phyloP scores from a whole-genome alignment of 2,113 vertebrate genomes.

The Sander vitreus region DNA sequence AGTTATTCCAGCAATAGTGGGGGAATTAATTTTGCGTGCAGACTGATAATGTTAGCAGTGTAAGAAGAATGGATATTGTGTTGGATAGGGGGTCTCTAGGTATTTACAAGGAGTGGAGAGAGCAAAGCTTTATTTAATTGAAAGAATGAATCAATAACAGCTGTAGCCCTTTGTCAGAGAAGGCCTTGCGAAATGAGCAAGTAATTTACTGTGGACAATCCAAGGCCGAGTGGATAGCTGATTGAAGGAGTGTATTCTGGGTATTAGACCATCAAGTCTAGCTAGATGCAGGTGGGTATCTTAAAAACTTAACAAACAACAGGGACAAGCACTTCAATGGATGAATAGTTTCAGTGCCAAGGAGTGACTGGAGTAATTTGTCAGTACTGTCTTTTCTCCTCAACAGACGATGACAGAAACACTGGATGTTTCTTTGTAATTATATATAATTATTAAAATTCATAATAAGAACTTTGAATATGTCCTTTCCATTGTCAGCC shows the following conservation, averaged over 20 bases:
- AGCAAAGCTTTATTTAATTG: slow-evolving; percentile 88
- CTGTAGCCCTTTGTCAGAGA: slow-evolving; percentile 81
- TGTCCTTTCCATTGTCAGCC: neutral
- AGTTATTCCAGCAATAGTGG: slow-evolving; percentile 86
- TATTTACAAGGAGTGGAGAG: slow-evolving; percentile 83
- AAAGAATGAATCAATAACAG: slow-evolving; percentile 87
- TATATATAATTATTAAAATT: no score
- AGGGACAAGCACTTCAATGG: slow-evolving; percentile 26
- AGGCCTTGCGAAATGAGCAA: slow-evolving; percentile 83
- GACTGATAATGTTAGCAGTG: slow-evolving; percentile 84
- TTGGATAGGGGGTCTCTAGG: slow-evolving; percentile 87
- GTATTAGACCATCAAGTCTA: slow-evolving; percentile 49
- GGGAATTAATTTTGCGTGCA: slow-evolving; percentile 87
- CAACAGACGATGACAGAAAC: slow-evolving; percentile 9
- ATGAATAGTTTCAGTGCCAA: slow-evolving; percentile 9
- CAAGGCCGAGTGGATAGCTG: slow-evolving; percentile 59
- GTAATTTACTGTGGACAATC: slow-evolving; percentile 82
- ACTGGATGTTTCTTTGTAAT: slow-evolving; percentile 13
- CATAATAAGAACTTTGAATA: neutral
- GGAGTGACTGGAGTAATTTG: slow-evolving; percentile 2
- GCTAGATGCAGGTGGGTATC: slow-evolving; percentile 44
- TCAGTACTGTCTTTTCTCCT: slow-evolving; percentile 11
- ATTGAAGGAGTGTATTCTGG: slow-evolving; percentile 62
- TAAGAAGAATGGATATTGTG: slow-evolving; percentile 86
- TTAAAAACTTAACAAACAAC: slow-evolving; percentile 45